These are phyloP conservation scores for Apistogramma diplotaenia DNA, from an alignment of 2,113 vertebrate species.

Conservation along the genomic window DNA sequence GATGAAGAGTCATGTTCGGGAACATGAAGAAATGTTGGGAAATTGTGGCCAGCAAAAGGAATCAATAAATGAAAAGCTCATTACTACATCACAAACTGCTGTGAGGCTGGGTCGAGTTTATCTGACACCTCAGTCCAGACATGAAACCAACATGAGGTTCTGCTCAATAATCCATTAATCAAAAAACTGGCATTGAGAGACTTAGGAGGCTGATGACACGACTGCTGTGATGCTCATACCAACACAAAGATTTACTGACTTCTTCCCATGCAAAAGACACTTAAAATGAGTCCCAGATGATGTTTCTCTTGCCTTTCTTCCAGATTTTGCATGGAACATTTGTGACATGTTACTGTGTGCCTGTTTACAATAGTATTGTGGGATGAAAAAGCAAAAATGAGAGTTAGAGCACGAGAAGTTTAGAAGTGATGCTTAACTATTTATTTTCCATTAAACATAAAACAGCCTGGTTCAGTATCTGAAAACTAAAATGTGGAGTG, in stretches of 20 bases:
- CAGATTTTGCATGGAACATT: slow-evolving; percentile 6
- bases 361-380: background rate
- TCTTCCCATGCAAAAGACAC: slow-evolving; percentile 2
- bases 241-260: slow-evolving; percentile 10
- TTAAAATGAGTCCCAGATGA: slow-evolving; percentile 49
- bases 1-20: background rate
- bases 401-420: background rate
- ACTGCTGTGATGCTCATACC: background rate
- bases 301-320: background rate
- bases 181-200: background rate
- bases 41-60: background rate
- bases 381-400: background rate
- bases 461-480: background rate
- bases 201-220: background rate
- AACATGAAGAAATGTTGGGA: background rate
- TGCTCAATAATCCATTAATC: slow-evolving; percentile 1
- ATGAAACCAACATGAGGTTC: background rate
- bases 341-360: slow-evolving; percentile 6
- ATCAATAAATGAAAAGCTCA: background rate
- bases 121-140: slow-evolving; percentile 10
- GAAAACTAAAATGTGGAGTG: background rate
- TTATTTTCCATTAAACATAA: background rate
- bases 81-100: background rate
- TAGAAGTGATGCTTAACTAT: background rate
- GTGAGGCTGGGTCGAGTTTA: background rate